Evolutionary conservation across 1,140 invertebrate genomes (phyloP).

Genomic region (Drosophila tani): DNA sequence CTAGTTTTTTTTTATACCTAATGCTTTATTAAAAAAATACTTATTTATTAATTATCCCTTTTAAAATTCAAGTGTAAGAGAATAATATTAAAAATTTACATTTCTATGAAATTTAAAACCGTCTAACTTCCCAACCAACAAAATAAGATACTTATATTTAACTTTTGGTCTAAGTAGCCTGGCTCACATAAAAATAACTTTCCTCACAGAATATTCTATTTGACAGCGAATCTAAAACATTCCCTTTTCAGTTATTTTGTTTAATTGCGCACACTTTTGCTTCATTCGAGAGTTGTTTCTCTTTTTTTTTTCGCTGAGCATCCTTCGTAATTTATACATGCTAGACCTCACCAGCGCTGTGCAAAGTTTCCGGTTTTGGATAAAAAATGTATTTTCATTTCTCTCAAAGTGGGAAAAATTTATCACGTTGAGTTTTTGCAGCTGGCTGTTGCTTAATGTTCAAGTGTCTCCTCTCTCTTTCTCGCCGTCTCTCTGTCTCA

Average conservation of each 20-base stretch:
- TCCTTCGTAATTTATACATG: constrained; percentile 28
- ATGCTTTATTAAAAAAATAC: too few relatives aligned
- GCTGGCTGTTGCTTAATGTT: constrained; percentile 56
- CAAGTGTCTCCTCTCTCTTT: constrained; percentile 34
- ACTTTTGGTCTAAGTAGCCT: neutral
- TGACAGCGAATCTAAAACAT: neutral
- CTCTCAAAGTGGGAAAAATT: constrained; percentile 38
- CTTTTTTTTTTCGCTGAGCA: neutral
- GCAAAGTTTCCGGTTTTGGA: constrained; percentile 23
- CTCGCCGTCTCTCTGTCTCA: neutral
- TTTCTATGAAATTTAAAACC: neutral
- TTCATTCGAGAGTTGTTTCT: neutral
- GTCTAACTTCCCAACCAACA: neutral
- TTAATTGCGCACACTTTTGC: constrained; percentile 19
- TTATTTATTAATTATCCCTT: too few relatives aligned
- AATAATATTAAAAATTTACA: neutral
- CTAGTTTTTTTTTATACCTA: too few relatives aligned
- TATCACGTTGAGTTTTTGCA: constrained; percentile 54
- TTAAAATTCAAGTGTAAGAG: neutral
- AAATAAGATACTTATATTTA: neutral
- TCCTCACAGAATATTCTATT: neutral
- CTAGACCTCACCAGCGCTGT: constrained; percentile 12
- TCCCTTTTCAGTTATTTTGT: neutral
- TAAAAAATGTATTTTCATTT: constrained; percentile 54
- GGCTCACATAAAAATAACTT: neutral